A percentile compares a stretch with the other conserved stretches of the same genome.
phyloP scores from a whole-genome alignment of 2,888 invertebrate species.

The Physocephala rufipes region DNA sequence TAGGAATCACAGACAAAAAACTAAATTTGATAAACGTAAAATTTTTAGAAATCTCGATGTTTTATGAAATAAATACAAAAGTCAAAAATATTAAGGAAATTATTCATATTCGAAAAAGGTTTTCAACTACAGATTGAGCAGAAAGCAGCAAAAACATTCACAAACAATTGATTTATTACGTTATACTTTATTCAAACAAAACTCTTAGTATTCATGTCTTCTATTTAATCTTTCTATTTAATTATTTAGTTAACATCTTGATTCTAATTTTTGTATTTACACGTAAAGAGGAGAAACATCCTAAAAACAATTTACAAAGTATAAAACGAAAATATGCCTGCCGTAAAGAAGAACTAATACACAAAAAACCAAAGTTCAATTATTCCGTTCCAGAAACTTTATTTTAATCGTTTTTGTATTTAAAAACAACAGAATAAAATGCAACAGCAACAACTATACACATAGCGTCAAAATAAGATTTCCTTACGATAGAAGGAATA shows the following conservation, averaged over 20 bases:
- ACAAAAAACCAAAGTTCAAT: conserved; percentile 49
- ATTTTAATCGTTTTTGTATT: conserved; percentile 22
- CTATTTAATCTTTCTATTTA: conserved; percentile 53
- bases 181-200: conserved; percentile 42
- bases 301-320: conserved; percentile 52
- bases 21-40: conserved; percentile 54
- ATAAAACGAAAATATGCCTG: conserved; percentile 63
- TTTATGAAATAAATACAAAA: conserved; percentile 49
- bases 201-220: conserved; percentile 65
- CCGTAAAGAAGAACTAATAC: conserved; percentile 47
- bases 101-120: conserved; percentile 37
- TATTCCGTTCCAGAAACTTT: conserved; percentile 49
- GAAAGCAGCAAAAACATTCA: conserved; percentile 30
- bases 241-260: background rate
- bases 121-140: conserved; percentile 27
- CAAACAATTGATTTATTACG: background rate
- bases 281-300: conserved; percentile 15
- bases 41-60: conserved; percentile 60
- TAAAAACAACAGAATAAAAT: conserved; percentile 19
- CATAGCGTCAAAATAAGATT: conserved; percentile 23
- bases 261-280: background rate
- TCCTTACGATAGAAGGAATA: background rate
- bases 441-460: conserved; percentile 18
- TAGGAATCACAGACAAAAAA: conserved; percentile 52
- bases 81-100: conserved; percentile 39